Conservation (phyloP, 2,113 vertebrate genomes). For the Onychostoma macrolepis region DNA sequence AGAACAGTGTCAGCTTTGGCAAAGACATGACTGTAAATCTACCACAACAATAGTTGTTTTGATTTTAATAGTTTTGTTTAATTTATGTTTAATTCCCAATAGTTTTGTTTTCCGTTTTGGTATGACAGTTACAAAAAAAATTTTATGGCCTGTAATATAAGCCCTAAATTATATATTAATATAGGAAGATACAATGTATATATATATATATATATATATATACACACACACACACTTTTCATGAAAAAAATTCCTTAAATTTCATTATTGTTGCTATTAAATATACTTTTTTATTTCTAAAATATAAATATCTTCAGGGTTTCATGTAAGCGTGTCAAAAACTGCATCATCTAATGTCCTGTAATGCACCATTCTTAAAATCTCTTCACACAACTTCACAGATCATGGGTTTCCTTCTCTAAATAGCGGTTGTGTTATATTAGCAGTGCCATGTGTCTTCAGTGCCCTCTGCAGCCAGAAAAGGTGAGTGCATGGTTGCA, state of each 20-base stretch:
- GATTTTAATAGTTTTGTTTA: not conserved
- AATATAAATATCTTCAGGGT: not conserved
- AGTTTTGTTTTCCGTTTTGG: not conserved
- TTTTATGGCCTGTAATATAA: too few relatives aligned
- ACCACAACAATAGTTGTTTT: not conserved
- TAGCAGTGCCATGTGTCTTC: slow-evolving; percentile 73
- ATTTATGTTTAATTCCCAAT: too few relatives aligned
- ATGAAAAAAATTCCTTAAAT: too few relatives aligned
- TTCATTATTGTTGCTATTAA: too few relatives aligned
- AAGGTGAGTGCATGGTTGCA: slow-evolving; percentile 40
- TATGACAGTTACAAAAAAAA: too few relatives aligned
- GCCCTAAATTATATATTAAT: too few relatives aligned
- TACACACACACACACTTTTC: too few relatives aligned
- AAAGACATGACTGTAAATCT: slow-evolving; percentile 19
- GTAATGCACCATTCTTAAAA: slow-evolving; percentile 11
- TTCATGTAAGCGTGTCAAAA: not conserved
- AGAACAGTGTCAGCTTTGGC: slow-evolving; percentile 32
- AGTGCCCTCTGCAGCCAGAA: slow-evolving; percentile 81
- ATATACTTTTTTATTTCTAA: too few relatives aligned
- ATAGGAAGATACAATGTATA: too few relatives aligned
- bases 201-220: too few relatives aligned
- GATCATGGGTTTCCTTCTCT: slow-evolving; percentile 5
- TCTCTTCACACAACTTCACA: slow-evolving; percentile 3
- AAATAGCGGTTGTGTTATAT: not conserved
- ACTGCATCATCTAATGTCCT: not conserved